Evolutionary conservation across 2,113 vertebrate genomes (phyloP).

Genomic region (Pelecanus crispus): DNA sequence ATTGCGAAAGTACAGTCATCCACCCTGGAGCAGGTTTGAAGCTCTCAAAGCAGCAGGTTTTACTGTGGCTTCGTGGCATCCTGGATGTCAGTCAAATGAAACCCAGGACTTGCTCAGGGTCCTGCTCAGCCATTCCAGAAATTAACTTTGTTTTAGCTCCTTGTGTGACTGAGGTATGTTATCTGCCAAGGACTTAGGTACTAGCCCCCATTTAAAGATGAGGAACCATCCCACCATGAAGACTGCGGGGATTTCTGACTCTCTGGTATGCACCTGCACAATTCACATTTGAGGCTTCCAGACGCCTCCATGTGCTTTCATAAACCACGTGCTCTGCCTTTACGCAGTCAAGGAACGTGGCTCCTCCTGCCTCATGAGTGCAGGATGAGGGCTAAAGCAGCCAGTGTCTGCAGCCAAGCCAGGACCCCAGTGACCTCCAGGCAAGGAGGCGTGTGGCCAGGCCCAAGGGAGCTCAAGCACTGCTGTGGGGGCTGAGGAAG

Average conservation of each 20-base stretch:
- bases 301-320: background rate
- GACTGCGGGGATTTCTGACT: background rate
- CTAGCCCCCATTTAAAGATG: background rate
- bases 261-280: background rate
- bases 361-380: fast-evolving
- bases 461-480: fast-evolving
- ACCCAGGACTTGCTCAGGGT: background rate
- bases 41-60: background rate
- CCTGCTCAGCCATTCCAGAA: background rate
- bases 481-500: fast-evolving
- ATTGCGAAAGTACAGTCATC: background rate
- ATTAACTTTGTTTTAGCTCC: background rate
- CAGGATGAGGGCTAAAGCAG: background rate
- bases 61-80: background rate
- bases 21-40: background rate
- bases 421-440: background rate
- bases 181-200: background rate
- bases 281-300: background rate
- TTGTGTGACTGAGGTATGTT: background rate
- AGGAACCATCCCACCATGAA: background rate
- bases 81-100: background rate
- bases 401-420: no score
- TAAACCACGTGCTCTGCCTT: background rate
- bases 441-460: no score
- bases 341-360: fast-evolving